phyloP scores from a whole-genome alignment of 2,113 vertebrate species.

The Microcebus lehilahytsara region DNA sequence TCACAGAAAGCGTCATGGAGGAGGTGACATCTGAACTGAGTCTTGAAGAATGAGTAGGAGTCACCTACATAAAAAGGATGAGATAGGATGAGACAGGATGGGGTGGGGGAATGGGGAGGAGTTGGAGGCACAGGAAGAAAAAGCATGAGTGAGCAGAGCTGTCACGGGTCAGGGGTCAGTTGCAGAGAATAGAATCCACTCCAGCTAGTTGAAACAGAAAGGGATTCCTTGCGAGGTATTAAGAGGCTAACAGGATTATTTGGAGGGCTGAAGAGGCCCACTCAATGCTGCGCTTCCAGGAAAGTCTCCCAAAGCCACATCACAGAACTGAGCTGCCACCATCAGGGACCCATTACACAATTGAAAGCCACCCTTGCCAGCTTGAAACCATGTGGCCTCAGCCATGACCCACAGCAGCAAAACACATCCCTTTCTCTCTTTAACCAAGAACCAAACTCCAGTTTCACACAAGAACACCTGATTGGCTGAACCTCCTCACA shows the following conservation, averaged over 20 bases:
- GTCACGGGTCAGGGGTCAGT: background rate
- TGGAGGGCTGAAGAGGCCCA: background rate
- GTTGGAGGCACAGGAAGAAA: background rate
- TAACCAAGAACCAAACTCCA: slow-evolving; percentile 6
- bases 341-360: background rate
- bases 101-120: background rate
- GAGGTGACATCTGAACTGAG: background rate
- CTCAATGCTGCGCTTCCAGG: background rate
- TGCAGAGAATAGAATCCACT: background rate
- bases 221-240: background rate
- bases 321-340: background rate
- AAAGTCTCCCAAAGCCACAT: background rate
- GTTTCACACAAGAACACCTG: background rate
- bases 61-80: background rate
- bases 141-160: background rate
- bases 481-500: background rate
- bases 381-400: background rate
- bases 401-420: background rate
- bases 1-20: slow-evolving; percentile 8
- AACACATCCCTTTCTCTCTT: background rate
- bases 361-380: background rate
- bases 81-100: background rate
- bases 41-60: background rate
- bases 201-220: background rate
- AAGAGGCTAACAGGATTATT: slow-evolving; percentile 33